Percentiles rank a stretch among this genome's conserved stretches.
Conservation (phyloP, 2,888 invertebrate species). For the Hyposoter dolosus region DNA sequence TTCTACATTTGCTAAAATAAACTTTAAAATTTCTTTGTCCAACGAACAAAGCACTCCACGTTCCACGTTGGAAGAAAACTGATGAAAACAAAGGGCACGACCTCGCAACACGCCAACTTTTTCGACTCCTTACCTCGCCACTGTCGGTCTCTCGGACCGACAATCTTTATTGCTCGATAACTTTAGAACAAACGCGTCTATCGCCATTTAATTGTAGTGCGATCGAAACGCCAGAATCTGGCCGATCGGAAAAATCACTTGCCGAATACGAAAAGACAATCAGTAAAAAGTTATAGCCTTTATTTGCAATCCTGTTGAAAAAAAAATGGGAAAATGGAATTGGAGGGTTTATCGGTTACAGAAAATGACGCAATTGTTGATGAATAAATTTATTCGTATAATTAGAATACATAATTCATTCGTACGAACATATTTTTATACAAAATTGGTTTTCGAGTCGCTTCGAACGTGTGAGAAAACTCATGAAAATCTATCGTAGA, state of each 20-base stretch:
- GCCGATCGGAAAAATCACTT: too few relatives aligned
- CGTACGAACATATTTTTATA: conserved; percentile 45
- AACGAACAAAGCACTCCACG: background rate
- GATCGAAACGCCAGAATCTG: too few relatives aligned
- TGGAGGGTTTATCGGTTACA: background rate
- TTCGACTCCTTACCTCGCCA: too few relatives aligned
- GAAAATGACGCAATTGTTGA: conserved; percentile 3
- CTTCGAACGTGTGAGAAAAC: conserved; percentile 8
- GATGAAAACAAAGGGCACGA: background rate
- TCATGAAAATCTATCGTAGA: conserved; percentile 13
- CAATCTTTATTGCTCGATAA: too few relatives aligned
- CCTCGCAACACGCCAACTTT: too few relatives aligned
- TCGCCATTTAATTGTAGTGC: too few relatives aligned
- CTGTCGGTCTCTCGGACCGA: too few relatives aligned
- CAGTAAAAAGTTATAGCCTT: too few relatives aligned
- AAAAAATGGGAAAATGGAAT: background rate
- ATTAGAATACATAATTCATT: conserved; percentile 35
- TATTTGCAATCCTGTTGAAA: too few relatives aligned
- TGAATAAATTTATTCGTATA: conserved; percentile 52
- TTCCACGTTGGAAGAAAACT: background rate
- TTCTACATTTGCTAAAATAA: background rate
- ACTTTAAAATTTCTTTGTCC: background rate
- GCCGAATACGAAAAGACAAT: too few relatives aligned
- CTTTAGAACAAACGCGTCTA: too few relatives aligned
- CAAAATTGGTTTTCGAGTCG: conserved; percentile 16